Evolutionary conservation across 1,140 invertebrate species (phyloP), one percentile per base, ranked within the genome.

Genomic region (Cardiocondyla obscurior): DNA sequence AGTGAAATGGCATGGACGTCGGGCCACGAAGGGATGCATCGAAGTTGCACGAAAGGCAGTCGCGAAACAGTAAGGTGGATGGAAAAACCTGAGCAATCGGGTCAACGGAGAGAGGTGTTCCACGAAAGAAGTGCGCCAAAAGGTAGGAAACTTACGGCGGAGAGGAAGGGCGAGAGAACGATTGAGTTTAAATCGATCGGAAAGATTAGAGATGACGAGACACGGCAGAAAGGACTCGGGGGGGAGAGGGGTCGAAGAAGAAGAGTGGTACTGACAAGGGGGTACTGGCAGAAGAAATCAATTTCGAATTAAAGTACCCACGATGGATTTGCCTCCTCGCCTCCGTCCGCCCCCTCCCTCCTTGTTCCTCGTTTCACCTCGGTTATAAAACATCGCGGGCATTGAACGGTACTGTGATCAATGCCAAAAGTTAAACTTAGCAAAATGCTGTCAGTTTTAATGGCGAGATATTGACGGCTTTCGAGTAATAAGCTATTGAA

Each of bases 111-210:
- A 69, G 36, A 69, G 28, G n/a, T 39, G 39, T 30, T 51, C 25
- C 53, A n/a, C 19, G 46, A 12, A 19, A 28, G 16, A 28, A 33
- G n/a, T 33, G 19, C 51, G 57, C 19, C 46, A 19, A 65, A 83
- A 46, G 64, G 33, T 53, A 36, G 46, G 39, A 36, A 58, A 58
- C 33, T 60, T 62, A 62, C 58, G 39, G 7, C 16, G 58, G 22
- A 67, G 53, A 64, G 60, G 36, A 84, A 53, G 25, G 55, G 67
- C 60, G 72, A 88, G 81, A 58, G 44, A 28, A 76, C 65, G 86
- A 90, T 90, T 89, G 82, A 87, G 82, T 84, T 89, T 73, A 85
- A 90, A 88, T 87, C 88, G 88, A 90, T 90, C 77, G 89, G 77
- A 90, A 90, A 87, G 88, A 90, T 90, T 88, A 90, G 81, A 87